Evolutionary conservation across 2,888 invertebrate species (phyloP), one percentile per base, ranked within the genome.

Genomic region (Drosophila tripunctata): DNA sequence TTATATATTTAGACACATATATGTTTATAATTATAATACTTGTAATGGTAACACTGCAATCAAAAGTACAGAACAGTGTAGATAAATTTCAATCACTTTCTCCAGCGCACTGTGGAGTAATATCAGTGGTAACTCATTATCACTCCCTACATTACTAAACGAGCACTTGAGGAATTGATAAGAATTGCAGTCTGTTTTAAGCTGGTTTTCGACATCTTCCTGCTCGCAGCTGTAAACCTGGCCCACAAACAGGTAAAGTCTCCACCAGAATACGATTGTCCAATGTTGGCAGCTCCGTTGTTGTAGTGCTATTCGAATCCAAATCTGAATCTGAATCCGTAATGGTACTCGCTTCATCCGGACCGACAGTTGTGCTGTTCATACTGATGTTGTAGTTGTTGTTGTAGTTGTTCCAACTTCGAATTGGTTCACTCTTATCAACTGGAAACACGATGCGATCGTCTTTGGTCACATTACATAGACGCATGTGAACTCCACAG

Each of bases 401-500:
- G 33, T 17, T 38, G n/a, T 14, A 27, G 22, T 0, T 4, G 43
- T n/a, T 38, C 10, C 14, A 27, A 19, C 33, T 22, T 40, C 52
- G 7, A 6, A 43, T 2, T 14, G 22, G 1, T 14, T 47, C 36
- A 1, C 15, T 17, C 2, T 35, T 38, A 15, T 82, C 87, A 17
- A 47, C 27, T 17, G 79, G 79, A 21, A 79, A 79, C 1, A 88
- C 58, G n/a, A 81, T 72, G 43, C 87, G 84, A 67, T 86, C 87
- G 17, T 66, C 63, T 30, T 22, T 52, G n/a, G 5, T 24, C 4
- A n/a, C 0, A 8, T 35, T 33, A n/a, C 43, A 48, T 8, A 41
- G 3, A 3, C 50, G 61, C 2, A 43, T 21, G 54, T 63, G 24
- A 17, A 55, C 51, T 21, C 35, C 44, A 15, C 22, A 50, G 4